These are phyloP conservation scores for Cryptomyrus ogoouensis DNA, from an alignment of 2,113 vertebrate genomes.

Conservation along the genomic window DNA sequence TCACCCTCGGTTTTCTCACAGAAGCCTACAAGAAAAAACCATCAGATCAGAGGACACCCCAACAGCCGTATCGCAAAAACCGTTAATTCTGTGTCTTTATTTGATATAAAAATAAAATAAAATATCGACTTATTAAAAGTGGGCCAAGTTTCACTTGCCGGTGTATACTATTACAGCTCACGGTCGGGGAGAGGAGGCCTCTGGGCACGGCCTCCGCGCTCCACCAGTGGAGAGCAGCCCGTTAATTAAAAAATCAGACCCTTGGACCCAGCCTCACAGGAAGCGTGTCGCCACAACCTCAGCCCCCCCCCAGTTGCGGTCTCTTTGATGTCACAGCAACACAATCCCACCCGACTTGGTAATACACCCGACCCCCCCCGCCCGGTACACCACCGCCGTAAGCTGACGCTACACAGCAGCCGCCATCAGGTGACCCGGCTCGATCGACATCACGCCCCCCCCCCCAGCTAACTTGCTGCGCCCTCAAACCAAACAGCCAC, in stretches of 20 bases:
- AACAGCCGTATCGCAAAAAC: background rate
- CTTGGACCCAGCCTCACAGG: background rate
- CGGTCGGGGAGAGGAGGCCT: background rate
- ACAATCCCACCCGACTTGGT: background rate
- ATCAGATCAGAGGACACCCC: background rate
- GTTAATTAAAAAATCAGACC: conserved; percentile 9
- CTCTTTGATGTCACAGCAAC: conserved; percentile 5
- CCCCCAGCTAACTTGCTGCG: background rate
- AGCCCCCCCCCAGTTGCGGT: background rate
- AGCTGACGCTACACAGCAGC: background rate
- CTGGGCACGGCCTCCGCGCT: background rate
- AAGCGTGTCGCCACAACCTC: background rate
- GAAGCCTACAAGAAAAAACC: background rate
- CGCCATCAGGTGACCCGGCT: background rate
- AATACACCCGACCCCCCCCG: background rate
- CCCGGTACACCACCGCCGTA: background rate
- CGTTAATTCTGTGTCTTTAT: background rate
- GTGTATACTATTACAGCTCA: background rate
- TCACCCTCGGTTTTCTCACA: background rate
- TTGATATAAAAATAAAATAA: background rate
- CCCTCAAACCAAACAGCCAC: background rate
- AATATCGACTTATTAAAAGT: background rate
- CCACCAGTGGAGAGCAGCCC: background rate
- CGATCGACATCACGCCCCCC: background rate
- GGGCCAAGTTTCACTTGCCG: background rate